Evolutionary conservation across 2,888 invertebrate genomes (phyloP).

Genomic region (Antheraea assamensis): DNA sequence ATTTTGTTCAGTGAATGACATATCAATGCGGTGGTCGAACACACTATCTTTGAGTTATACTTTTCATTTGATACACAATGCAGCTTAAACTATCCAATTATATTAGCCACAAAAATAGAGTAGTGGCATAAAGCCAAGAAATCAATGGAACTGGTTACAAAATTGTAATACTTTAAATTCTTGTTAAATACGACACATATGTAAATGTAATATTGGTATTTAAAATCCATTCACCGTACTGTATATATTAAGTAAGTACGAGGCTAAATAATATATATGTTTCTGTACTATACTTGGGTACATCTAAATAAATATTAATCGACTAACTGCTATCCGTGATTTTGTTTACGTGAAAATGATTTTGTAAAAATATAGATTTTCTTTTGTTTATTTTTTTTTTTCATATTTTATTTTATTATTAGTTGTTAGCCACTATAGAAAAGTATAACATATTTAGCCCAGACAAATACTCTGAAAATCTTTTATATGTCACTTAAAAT

Average conservation of each 20-base stretch:
- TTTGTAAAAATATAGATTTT: too few relatives aligned
- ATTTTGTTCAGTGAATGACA: too few relatives aligned
- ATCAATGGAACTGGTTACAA: conserved; percentile 16
- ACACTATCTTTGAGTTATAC: too few relatives aligned
- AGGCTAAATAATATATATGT: not conserved
- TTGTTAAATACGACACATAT: not conserved
- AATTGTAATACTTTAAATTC: conserved; percentile 17
- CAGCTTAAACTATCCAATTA: not conserved
- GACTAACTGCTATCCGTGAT: not conserved
- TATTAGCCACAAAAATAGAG: conserved; percentile 16
- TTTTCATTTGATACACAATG: conserved; percentile 10
- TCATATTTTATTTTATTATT: too few relatives aligned
- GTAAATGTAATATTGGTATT: not conserved
- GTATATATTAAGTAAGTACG: not conserved
- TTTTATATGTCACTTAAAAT: too few relatives aligned
- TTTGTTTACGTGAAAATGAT: too few relatives aligned
- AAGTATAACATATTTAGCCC: too few relatives aligned
- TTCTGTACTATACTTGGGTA: not conserved
- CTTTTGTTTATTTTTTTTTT: too few relatives aligned
- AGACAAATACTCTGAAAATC: too few relatives aligned
- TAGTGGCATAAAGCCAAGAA: conserved; percentile 27
- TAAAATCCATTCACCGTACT: not conserved
- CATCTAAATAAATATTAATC: not conserved
- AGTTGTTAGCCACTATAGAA: too few relatives aligned
- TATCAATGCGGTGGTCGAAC: too few relatives aligned